Base-by-base conservation (phyloP, 2,797 vertebrate genomes). In the Phataginus tetradactyla region DNA sequence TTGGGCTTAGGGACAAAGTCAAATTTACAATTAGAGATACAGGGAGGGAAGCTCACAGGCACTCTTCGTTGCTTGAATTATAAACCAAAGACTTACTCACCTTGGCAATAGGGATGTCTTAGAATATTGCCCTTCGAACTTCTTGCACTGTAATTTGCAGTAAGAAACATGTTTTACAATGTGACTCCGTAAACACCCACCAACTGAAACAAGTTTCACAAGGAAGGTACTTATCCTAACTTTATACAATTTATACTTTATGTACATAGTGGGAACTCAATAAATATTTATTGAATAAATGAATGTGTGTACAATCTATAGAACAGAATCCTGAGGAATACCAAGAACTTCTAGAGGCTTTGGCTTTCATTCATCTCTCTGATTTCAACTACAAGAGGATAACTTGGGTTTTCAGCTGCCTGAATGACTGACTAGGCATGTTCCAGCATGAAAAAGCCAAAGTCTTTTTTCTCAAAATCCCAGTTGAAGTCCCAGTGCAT, bases 351-450 rank as follows among this genome's bases (percentile, higher is more conserved):
- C 59, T 53, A 69, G 25, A 45, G 45, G 45, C 61, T 37, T 69
- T 90, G 59, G 78, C 69, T 95, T 42, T 85, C 71, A 75, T 86
- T 55, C 66, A 77, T 75, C 37, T 72, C 53, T 49, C 55, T 86
- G 34, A 57, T 86, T 94, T 94, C 69, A 96, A 64, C 57, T 27
- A 53, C 20, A 42, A 37, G 77, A 84, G 51, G 14, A 89, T 93
- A 74, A 96, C 77, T 91, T 96, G 39, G 68, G 34, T 78, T 91
- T 92, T 94, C 59, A 87, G 42, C 78, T 71, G 9, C 53, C 45
- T 45, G 45, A 45, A 45, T 29, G 88, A 0, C 55, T 29, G 88
- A 0, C 55, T 84, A 53, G 42, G 20, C 75, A 79, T 81, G 94
- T 95, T 91, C 64, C 23, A 61, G 10, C 37, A 81, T 63, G 29